A percentile compares a stretch with the other conserved stretches of the same genome.
Conservation (phyloP, 2,797 vertebrate species). For the Helicolenus hilgendorfi region DNA sequence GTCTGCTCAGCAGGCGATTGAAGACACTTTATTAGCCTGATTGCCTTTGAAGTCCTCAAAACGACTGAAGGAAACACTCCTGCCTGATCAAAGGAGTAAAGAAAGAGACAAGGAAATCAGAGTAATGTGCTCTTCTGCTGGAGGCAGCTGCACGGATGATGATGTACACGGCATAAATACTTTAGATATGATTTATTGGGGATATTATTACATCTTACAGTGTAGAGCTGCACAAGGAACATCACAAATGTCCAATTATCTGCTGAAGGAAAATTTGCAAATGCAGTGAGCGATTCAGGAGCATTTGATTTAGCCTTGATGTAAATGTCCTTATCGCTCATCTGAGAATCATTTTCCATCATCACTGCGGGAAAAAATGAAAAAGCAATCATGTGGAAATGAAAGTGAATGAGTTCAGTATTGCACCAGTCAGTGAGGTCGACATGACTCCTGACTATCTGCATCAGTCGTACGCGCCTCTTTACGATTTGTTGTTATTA, state of each 20-base stretch:
- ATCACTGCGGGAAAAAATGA: background rate
- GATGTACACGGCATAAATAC: background rate
- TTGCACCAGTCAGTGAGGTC: constrained; percentile 17
- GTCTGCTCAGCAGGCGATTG: constrained; percentile 60
- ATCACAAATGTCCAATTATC: background rate
- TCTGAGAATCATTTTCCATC: constrained; percentile 11
- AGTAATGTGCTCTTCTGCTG: constrained; percentile 22
- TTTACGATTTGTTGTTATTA: background rate
- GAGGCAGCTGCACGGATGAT: background rate
- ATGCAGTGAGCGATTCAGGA: background rate
- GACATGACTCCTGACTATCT: background rate
- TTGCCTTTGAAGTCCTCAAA: constrained; percentile 75
- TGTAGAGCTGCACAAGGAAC: background rate
- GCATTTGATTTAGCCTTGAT: background rate
- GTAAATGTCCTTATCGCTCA: background rate
- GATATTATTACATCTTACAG: background rate
- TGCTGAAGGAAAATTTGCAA: background rate
- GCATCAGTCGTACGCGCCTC: constrained; percentile 17
- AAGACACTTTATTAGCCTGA: constrained; percentile 61
- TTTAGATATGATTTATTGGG: background rate
- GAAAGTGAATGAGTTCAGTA: constrained; percentile 15
- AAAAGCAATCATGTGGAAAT: constrained; percentile 2
- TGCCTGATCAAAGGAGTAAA: constrained; percentile 61
- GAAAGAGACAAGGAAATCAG: constrained; percentile 37
- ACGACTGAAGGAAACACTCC: constrained; percentile 43